These are phyloP conservation scores for Gobius niger DNA, from an alignment of 2,113 vertebrate genomes.

Conservation along the genomic window DNA sequence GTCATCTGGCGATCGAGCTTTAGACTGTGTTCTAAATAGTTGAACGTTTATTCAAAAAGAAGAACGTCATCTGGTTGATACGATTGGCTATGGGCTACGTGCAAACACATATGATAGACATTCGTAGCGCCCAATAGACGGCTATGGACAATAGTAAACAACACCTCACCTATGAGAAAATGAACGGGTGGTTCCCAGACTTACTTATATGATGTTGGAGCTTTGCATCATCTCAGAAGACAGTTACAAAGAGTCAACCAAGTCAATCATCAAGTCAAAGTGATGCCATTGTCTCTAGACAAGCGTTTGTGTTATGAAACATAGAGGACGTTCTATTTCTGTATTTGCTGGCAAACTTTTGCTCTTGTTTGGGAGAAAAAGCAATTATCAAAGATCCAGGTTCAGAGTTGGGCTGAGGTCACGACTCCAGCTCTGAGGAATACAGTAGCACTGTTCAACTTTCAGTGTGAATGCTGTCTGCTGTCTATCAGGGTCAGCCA, in stretches of 20 bases:
- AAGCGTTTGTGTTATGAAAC: neutral
- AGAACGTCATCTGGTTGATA: too few species aligned
- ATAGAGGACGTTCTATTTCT: slow-evolving; percentile 4
- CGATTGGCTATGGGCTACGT: too few species aligned
- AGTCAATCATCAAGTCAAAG: neutral
- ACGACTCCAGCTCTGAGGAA: slow-evolving; percentile 21
- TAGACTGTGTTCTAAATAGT: too few species aligned
- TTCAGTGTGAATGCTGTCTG: neutral
- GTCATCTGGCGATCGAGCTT: too few species aligned
- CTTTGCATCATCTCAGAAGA: neutral
- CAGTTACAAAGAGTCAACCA: neutral
- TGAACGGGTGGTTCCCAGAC: too few species aligned
- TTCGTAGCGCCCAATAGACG: too few species aligned
- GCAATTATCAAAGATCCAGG: slow-evolving; percentile 14
- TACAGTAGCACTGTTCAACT: slow-evolving; percentile 5
- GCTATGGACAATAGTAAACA: too few species aligned
- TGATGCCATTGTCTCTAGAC: neutral
- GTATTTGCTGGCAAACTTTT: slow-evolving; percentile 10
- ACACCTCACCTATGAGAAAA: too few species aligned
- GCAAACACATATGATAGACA: too few species aligned
- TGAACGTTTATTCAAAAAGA: too few species aligned
- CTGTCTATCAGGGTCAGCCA: slow-evolving; percentile 17
- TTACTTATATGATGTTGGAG: too few species aligned
- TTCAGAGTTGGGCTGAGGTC: slow-evolving; percentile 4
- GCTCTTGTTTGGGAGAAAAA: slow-evolving; percentile 25